A percentile compares a stretch with the other conserved stretches of the same genome.
Conservation (phyloP, 2,113 vertebrate genomes). For the Muscicapa adusta region DNA sequence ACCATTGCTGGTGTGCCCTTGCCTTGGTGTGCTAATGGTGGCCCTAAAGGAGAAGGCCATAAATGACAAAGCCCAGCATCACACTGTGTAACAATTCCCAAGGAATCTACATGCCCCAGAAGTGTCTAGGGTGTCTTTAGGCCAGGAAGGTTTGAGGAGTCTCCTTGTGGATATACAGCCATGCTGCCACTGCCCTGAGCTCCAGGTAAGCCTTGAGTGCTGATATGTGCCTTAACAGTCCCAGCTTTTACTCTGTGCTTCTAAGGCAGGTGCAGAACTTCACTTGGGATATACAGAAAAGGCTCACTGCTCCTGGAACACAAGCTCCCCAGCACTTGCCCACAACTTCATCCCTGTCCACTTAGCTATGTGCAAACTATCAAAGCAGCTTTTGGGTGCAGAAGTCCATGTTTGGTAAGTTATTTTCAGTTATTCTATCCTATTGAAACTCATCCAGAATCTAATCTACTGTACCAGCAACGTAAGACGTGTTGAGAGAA, state of each 20-base stretch:
- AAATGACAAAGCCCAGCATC: rapidly evolving
- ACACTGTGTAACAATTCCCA: background rate
- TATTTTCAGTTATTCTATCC: background rate
- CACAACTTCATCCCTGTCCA: background rate
- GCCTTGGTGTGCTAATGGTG: background rate
- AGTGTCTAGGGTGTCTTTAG: background rate
- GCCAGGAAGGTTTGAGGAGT: background rate
- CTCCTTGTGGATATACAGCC: background rate
- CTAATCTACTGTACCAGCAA: background rate
- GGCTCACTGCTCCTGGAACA: background rate
- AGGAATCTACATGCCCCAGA: background rate
- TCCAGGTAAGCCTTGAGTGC: background rate
- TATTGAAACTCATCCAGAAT: background rate
- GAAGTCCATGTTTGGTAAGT: background rate
- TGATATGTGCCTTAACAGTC: background rate
- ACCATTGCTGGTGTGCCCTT: background rate
- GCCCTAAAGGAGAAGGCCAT: background rate
- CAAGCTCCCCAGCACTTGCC: background rate
- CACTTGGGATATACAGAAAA: background rate
- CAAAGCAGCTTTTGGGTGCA: background rate
- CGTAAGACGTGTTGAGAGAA: background rate
- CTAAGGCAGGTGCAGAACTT: background rate
- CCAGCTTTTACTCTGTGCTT: background rate
- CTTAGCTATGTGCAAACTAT: background rate
- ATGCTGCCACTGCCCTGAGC: background rate